Evolutionary conservation across 1,140 invertebrate genomes (phyloP).

Genomic region (honey bee (Apis mellifera)): DNA sequence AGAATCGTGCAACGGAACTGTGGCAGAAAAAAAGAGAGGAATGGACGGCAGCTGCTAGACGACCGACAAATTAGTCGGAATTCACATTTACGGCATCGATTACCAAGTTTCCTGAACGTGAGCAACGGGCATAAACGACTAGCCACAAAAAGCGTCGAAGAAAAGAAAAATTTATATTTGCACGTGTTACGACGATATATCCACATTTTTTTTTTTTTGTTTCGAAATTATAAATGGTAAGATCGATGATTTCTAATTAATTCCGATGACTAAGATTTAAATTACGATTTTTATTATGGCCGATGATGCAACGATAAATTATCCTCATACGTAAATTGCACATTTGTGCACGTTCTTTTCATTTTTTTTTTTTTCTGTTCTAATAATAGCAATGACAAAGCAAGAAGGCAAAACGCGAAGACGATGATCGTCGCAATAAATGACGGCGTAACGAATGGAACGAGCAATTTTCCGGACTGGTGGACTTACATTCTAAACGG

Average conservation of each 20-base stretch:
- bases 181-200: background rate
- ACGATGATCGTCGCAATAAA: slow-evolving; percentile 20
- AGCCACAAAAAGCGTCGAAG: background rate
- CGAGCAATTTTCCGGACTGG: slow-evolving; percentile 35
- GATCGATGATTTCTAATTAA: background rate
- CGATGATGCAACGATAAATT: background rate
- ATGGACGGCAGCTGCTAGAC: slow-evolving; percentile 61
- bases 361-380: background rate
- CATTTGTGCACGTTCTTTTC: background rate
- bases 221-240: background rate
- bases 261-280: background rate
- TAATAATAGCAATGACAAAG: slow-evolving; percentile 37
- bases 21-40: background rate
- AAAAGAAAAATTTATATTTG: background rate
- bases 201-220: too few species aligned
- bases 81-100: slow-evolving; percentile 65
- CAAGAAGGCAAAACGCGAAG: background rate
- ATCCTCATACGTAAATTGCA: background rate
- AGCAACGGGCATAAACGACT: background rate
- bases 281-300: background rate
- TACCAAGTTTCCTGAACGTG: background rate
- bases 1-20: background rate
- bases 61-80: slow-evolving; percentile 61
- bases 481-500: slow-evolving; percentile 8
- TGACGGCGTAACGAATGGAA: slow-evolving; percentile 5